Percentiles rank a stretch among this genome's conserved stretches.
Conservation (phyloP, 2,888 invertebrate genomes). For the Caradrina clavipalpis region DNA sequence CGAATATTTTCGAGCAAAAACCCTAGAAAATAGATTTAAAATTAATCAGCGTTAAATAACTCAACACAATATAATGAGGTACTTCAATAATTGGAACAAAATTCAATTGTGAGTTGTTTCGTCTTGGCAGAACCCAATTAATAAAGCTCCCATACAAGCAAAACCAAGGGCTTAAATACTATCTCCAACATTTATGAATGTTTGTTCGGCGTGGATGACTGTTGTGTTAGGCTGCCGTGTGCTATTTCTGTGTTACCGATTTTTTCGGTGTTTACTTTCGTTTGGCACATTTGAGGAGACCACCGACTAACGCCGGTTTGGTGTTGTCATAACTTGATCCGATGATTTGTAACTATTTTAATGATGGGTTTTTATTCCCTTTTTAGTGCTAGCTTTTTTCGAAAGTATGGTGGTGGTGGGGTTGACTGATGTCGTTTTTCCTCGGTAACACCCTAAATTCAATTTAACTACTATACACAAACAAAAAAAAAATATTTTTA, state of each 20-base stretch:
- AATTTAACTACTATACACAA: too few relatives aligned
- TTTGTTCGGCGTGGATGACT: conserved; percentile 72
- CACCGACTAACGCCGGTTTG: conserved; percentile 61
- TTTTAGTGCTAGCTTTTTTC: too few relatives aligned
- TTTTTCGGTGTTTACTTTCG: conserved; percentile 72
- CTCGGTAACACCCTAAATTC: too few relatives aligned
- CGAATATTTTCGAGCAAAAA: too few relatives aligned
- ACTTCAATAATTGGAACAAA: too few relatives aligned
- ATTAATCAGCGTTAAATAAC: too few relatives aligned
- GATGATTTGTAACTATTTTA: conserved; percentile 41
- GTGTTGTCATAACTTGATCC: conserved; percentile 39
- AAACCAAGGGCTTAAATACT: conserved; percentile 43
- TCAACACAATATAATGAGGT: too few relatives aligned
- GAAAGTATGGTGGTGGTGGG: too few relatives aligned
- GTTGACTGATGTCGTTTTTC: too few relatives aligned
- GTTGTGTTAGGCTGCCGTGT: conserved; percentile 85
- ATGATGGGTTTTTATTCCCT: background rate
- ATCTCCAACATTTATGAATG: conserved; percentile 55
- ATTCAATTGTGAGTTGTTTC: too few relatives aligned
- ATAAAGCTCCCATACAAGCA: background rate
- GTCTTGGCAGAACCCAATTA: background rate
- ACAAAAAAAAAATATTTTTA: too few relatives aligned
- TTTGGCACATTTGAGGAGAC: conserved; percentile 76
- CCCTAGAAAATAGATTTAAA: too few relatives aligned
- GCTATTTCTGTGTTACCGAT: conserved; percentile 69